phyloP scores from a whole-genome alignment of 2,797 vertebrate species.

The Lacerta agilis region DNA sequence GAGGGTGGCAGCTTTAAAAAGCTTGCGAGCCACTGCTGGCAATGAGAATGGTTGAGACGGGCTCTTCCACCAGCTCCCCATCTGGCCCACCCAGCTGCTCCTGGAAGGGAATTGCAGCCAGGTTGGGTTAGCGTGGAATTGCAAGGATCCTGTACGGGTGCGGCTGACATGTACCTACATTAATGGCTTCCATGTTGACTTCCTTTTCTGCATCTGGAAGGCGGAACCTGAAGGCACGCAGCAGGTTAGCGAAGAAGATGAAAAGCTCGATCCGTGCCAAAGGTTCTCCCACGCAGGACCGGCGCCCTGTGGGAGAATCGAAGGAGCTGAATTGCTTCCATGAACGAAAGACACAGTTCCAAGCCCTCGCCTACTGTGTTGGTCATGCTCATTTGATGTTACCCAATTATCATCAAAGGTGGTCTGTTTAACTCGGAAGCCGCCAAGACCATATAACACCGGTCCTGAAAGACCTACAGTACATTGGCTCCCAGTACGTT shows the following conservation, averaged over 20 bases:
- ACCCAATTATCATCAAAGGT: too few relatives aligned
- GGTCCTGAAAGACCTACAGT: too few relatives aligned
- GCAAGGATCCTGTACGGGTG: conserved; percentile 78
- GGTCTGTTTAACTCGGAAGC: too few relatives aligned
- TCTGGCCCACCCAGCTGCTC: too few relatives aligned
- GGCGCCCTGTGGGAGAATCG: conserved; percentile 54
- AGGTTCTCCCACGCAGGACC: conserved; percentile 80
- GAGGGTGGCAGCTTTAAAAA: neutral
- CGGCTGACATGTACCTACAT: conserved; percentile 79
- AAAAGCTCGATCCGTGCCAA: conserved; percentile 84
- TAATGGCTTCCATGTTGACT: conserved; percentile 64
- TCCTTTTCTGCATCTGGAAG: conserved; percentile 61
- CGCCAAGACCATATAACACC: too few relatives aligned
- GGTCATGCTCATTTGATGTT: too few relatives aligned
- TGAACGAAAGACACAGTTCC: too few relatives aligned
- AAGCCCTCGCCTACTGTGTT: too few relatives aligned
- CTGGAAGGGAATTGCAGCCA: too few relatives aligned
- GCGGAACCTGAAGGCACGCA: conserved; percentile 65
- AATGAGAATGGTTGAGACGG: too few relatives aligned
- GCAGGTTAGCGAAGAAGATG: conserved; percentile 69
- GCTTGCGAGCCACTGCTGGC: neutral
- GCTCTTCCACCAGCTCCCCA: too few relatives aligned
- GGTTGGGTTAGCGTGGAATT: conserved; percentile 56
- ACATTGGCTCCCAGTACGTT: too few relatives aligned
- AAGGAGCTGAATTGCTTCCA: neutral